Base-by-base conservation (phyloP, 2,888 invertebrate genomes). In the Lampropteryx suffumata region DNA sequence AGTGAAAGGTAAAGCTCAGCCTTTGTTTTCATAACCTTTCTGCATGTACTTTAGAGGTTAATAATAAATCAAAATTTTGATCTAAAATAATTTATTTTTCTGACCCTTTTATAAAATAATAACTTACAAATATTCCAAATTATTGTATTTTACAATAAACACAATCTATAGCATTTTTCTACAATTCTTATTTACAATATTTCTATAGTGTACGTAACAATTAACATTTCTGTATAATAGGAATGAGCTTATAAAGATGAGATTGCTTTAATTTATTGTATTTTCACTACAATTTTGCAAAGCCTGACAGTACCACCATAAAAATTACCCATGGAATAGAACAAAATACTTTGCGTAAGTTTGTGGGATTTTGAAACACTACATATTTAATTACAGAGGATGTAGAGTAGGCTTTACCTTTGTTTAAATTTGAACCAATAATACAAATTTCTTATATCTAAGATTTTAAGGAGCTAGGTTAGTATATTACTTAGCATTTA, bases 1-100 rank as follows among this genome's bases (percentile, higher is more conserved):
- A n/a, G n/a, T n/a, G n/a, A n/a, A n/a, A n/a, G n/a, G n/a, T n/a
- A n/a, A n/a, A n/a, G n/a, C n/a, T n/a, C n/a, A n/a, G n/a, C n/a
- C n/a, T n/a, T n/a, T n/a, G n/a, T n/a, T n/a, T n/a, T n/a, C n/a
- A n/a, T n/a, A n/a, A n/a, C n/a, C n/a, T n/a, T n/a, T n/a, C n/a
- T 17, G 17, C 2, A 24, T 21, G 17, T n/a, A n/a, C n/a, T n/a
- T n/a, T n/a, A n/a, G n/a, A n/a, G 27, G 27, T 30, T 14, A 51
- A 50, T 39, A n/a, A 49, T 28, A 47, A 44, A 27, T 8, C 37
- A 33, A 27, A 30, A 30, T 32, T 33, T 83, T 81, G 77, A 81
- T 86, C 88, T 90, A 89, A 89, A 90, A 90, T 90, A 90, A 84
- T 89, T 87, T 89, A 88, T 86, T 87, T 76, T 76, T 73, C 72